These are phyloP conservation scores for Antennarius maculatus DNA, from an alignment of 2,797 vertebrate species.

Conservation along the genomic window DNA sequence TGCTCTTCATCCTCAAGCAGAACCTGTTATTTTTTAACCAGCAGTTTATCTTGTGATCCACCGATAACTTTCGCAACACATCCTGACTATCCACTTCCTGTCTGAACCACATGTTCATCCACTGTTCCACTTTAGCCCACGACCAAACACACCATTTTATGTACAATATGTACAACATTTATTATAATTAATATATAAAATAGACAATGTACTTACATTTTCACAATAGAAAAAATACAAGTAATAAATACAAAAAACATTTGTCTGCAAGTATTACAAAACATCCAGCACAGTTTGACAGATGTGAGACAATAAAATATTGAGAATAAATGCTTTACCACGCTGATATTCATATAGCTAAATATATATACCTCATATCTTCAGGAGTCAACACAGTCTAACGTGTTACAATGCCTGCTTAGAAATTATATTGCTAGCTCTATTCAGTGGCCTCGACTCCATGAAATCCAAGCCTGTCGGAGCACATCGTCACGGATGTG, in stretches of 20 bases:
- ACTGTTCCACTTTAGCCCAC: background rate
- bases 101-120: background rate
- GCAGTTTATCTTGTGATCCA: constrained; percentile 16
- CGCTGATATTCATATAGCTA: constrained; percentile 79
- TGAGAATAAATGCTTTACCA: constrained; percentile 80
- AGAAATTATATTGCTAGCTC: constrained; percentile 71
- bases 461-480: constrained; percentile 26
- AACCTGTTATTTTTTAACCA: background rate
- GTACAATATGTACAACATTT: constrained; percentile 91
- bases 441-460: constrained; percentile 69
- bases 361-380: constrained; percentile 74
- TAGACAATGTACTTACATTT: constrained; percentile 87
- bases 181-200: constrained; percentile 90
- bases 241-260: constrained; percentile 88
- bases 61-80: constrained; percentile 24
- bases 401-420: constrained; percentile 69
- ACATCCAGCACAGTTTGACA: constrained; percentile 85
- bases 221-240: constrained; percentile 89
- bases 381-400: constrained; percentile 69
- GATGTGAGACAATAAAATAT: constrained; percentile 79
- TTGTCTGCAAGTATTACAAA: constrained; percentile 84
- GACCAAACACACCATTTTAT: constrained; percentile 68
- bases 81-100: constrained; percentile 20
- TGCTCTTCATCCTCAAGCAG: too few relatives aligned
- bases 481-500: constrained; percentile 21